Conservation (phyloP, 1,140 invertebrate genomes). For the Drosophila asahinai region DNA sequence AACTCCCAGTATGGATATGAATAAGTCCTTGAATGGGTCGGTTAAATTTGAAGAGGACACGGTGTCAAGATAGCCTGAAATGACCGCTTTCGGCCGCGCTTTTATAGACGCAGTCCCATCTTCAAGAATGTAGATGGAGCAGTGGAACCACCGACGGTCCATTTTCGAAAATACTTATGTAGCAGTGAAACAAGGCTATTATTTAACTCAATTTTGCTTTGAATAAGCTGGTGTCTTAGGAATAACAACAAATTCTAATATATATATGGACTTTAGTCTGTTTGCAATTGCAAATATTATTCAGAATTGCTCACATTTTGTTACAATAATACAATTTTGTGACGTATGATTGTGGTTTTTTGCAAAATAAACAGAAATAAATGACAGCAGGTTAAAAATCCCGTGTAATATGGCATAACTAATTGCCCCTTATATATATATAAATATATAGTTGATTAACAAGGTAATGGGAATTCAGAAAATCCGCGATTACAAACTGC, state of each 20-base stretch:
- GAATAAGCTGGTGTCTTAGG: too few relatives aligned
- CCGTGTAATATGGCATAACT: background rate
- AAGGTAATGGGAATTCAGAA: background rate
- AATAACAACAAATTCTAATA: background rate
- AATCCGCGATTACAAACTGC: constrained; percentile 14
- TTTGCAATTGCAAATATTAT: background rate
- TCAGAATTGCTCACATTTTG: background rate
- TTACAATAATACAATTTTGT: background rate
- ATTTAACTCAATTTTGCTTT: too few relatives aligned
- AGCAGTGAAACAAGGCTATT: too few relatives aligned
- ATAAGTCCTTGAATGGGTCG: too few relatives aligned
- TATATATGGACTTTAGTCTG: background rate
- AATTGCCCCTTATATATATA: background rate
- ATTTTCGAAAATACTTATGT: too few relatives aligned
- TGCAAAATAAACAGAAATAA: constrained; percentile 1
- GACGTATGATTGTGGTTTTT: background rate
- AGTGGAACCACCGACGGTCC: too few relatives aligned
- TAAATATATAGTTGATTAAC: background rate
- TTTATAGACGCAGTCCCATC: too few relatives aligned
- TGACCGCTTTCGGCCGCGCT: too few relatives aligned
- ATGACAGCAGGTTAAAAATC: background rate
- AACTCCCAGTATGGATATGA: too few relatives aligned
- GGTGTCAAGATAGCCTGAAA: too few relatives aligned
- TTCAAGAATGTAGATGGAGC: too few relatives aligned
- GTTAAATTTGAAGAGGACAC: too few relatives aligned